Evolutionary conservation across 2,797 vertebrate genomes (phyloP), one percentile per base, ranked within the genome.

Genomic region (Erpetoichthys calabaricus): DNA sequence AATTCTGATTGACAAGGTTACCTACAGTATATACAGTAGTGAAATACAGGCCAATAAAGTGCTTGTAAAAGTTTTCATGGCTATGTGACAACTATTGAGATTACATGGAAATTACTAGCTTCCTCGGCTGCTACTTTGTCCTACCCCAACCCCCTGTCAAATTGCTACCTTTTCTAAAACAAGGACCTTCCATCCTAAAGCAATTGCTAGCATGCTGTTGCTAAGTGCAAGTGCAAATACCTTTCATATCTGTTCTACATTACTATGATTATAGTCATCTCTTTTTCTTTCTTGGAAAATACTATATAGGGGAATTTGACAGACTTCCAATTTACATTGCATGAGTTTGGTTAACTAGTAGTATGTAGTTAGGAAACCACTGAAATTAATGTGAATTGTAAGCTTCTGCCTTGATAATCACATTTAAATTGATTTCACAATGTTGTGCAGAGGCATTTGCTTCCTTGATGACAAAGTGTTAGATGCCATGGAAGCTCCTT

Each of bases 271-370:
- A 81, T 58, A 45, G 73, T 68, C 60, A 62, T 72, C 60, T 67
- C 68, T 65, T 46, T 10, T 60, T 65, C 81, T 84, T 77, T 79
- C 72, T 67, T 55, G 66, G 72, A 70, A 76, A 72, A 74, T 46
- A 56, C 50, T 8, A 61, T 42, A 60, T 47, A 2, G 8, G 45
- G 41, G 57, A 57, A 45, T n/a, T 63, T 85, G 80, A 84, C 72
- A 83, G 82, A 80, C 80, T 81, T 63, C 67, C 78, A 78, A 84
- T 86, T 81, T 80, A 75, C 79, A 81, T 79, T 73, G 3, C 7
- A 59, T 50, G 1, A 69, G 70, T 71, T 71, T 72, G 64, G 57
- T 66, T 57, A 51, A 57, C 62, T 55, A 55, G 47, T 58, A 42
- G 55, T 51, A 43, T 64, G 64, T 59, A 60, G 61, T 64, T 66